Conservation (phyloP, 2,888 invertebrate species). For the Xestia c-nigrum region DNA sequence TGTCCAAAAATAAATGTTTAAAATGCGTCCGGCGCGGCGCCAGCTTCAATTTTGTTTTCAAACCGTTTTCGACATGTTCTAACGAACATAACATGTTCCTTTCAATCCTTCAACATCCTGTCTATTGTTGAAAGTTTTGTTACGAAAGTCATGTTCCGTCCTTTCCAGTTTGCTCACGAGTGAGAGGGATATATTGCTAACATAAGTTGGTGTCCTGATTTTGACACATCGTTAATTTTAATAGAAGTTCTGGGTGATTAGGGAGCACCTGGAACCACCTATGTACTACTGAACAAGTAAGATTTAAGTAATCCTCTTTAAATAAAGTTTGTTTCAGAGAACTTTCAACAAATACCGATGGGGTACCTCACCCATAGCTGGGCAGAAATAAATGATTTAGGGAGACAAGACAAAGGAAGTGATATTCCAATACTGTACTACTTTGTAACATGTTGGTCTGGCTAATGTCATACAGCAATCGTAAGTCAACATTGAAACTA, state of each 20-base stretch:
- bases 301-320: neutral
- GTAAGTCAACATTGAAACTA: too few relatives aligned
- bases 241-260: constrained; percentile 36
- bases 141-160: constrained; percentile 12
- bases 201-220: constrained; percentile 11
- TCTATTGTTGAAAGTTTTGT: constrained; percentile 50
- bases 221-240: constrained; percentile 59
- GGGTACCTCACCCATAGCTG: neutral
- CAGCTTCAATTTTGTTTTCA: neutral
- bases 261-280: neutral
- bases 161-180: constrained; percentile 9
- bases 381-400: neutral
- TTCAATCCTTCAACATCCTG: constrained; percentile 56
- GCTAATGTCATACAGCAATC: too few relatives aligned
- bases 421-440: too few relatives aligned
- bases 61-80: neutral
- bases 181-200: constrained; percentile 36
- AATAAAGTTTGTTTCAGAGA: neutral
- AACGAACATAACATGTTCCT: constrained; percentile 44
- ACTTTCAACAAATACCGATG: neutral
- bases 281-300: neutral
- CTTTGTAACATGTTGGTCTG: too few relatives aligned
- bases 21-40: neutral
- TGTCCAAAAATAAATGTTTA: neutral
- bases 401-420: too few relatives aligned